These are phyloP conservation scores for Caenorhabditis sp. DNA, from an alignment of 2,888 invertebrate genomes.

Conservation along the genomic window DNA sequence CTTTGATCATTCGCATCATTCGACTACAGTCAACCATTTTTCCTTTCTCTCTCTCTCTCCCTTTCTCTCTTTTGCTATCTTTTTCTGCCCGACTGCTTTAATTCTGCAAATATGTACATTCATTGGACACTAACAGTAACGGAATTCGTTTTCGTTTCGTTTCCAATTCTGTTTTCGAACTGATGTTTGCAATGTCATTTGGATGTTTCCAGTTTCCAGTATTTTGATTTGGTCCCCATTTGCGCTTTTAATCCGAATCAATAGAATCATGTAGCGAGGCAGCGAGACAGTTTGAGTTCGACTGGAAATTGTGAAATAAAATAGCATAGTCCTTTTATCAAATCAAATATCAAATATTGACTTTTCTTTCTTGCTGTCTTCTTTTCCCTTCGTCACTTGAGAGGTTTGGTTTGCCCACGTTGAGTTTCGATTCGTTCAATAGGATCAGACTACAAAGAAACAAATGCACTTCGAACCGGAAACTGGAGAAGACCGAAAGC, in stretches of 20 bases:
- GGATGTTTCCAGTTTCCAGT: neutral
- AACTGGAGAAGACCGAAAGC: neutral
- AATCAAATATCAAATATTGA: slow-evolving; percentile 15
- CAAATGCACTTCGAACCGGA: slow-evolving; percentile 41
- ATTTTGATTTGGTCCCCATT: neutral
- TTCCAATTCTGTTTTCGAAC: too few relatives aligned
- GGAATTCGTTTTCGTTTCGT: too few relatives aligned
- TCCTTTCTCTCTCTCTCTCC: too few relatives aligned
- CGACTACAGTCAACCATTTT: slow-evolving; percentile 5
- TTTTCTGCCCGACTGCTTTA: slow-evolving; percentile 1
- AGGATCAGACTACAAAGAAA: slow-evolving; percentile 54
- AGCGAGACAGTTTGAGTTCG: too few relatives aligned
- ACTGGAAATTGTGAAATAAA: neutral
- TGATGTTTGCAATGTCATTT: too few relatives aligned
- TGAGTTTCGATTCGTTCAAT: slow-evolving; percentile 14
- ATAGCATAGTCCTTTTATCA: neutral
- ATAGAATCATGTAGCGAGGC: slow-evolving; percentile 6
- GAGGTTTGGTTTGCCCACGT: slow-evolving; percentile 22
- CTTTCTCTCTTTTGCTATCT: too few relatives aligned
- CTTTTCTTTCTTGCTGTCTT: too few relatives aligned
- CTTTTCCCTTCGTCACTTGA: slow-evolving; percentile 8
- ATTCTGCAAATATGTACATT: neutral
- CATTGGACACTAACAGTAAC: too few relatives aligned
- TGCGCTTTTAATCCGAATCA: neutral
- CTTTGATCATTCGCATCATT: slow-evolving; percentile 12